phyloP scores from a whole-genome alignment of 2,797 vertebrate species.

The Characodon lateralis region DNA sequence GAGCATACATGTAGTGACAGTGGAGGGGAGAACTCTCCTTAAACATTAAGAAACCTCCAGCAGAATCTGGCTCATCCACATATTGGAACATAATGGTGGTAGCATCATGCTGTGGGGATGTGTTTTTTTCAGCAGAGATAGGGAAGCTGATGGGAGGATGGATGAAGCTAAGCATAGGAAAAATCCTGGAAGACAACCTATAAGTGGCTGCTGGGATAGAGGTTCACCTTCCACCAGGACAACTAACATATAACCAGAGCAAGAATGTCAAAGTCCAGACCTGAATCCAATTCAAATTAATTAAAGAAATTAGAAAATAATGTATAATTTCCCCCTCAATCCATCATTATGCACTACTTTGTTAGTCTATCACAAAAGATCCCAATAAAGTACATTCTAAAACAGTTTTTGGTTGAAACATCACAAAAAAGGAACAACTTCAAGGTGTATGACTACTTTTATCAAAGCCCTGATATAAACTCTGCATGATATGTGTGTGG shows the following conservation, averaged over 20 bases:
- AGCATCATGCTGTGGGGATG: no score
- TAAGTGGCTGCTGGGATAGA: background rate
- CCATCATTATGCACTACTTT: background rate
- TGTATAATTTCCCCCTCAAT: background rate
- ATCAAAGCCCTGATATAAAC: conserved; percentile 31
- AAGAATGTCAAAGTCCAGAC: background rate
- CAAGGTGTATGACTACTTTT: background rate
- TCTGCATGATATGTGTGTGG: conserved; percentile 17
- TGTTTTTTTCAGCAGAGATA: background rate
- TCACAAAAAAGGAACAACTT: background rate
- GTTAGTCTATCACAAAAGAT: no score
- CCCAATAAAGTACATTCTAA: background rate
- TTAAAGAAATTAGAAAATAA: background rate
- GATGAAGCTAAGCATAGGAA: background rate
- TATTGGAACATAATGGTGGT: no score
- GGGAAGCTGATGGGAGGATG: background rate
- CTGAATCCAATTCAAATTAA: background rate
- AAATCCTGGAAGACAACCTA: background rate
- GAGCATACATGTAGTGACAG: background rate
- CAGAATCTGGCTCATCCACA: no score
- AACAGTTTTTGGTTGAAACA: background rate
- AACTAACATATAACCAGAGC: background rate
- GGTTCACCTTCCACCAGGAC: background rate
- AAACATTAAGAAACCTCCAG: background rate
- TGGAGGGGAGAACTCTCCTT: background rate